Conservation (phyloP, 2,797 vertebrate species). For the Fistularia commersonii region DNA sequence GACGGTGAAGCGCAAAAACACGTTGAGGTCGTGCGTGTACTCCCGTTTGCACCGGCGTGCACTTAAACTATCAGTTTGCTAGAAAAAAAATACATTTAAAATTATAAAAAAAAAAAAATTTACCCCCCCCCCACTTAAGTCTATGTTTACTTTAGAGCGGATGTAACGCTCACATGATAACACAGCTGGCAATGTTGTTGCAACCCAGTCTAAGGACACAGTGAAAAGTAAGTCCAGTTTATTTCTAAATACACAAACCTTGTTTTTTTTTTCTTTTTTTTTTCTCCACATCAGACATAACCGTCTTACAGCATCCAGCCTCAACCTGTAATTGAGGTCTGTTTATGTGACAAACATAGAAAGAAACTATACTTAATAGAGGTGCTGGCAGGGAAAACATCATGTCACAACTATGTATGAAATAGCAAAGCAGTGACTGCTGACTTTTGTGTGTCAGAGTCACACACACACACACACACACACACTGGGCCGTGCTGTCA, state of each 20-base stretch:
- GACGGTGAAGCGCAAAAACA: slow-evolving; percentile 47
- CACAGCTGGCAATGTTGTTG: no score
- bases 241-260: no score
- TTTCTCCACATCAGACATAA: no score
- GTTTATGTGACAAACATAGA: background rate
- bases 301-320: no score
- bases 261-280: no score
- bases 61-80: no score
- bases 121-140: background rate
- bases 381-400: slow-evolving; percentile 25
- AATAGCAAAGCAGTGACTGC: slow-evolving; percentile 33
- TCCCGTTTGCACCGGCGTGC: background rate
- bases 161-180: no score
- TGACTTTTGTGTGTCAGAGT: slow-evolving; percentile 40
- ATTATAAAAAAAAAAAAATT: background rate
- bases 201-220: no score
- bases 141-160: background rate
- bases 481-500: background rate
- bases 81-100: no score
- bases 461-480: slow-evolving; percentile 1
- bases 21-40: slow-evolving; percentile 23
- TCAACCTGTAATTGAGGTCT: no score
- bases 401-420: slow-evolving; percentile 28
- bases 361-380: slow-evolving; percentile 9
- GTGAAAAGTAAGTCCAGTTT: no score